These are phyloP conservation scores for Neuroterus valhalla DNA, from an alignment of 1,140 invertebrate species.

Conservation along the genomic window DNA sequence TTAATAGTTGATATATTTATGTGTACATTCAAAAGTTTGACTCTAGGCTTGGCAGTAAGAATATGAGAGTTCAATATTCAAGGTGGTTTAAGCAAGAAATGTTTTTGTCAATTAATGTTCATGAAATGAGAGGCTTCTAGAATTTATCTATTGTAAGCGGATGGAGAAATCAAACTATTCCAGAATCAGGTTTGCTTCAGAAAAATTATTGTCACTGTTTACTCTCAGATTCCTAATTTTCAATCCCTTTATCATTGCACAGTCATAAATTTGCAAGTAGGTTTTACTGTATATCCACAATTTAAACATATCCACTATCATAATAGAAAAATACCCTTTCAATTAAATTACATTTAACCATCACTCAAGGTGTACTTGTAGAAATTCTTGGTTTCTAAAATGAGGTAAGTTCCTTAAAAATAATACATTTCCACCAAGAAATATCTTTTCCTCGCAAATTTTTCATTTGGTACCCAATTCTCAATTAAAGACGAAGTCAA, in stretches of 20 bases:
- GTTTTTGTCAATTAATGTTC: not conserved
- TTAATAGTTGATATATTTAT: too few species aligned
- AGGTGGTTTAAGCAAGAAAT: not conserved
- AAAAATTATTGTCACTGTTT: not conserved
- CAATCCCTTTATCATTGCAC: conserved; percentile 1
- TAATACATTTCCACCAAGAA: conserved; percentile 19
- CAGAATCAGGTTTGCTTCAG: too few species aligned
- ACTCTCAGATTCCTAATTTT: conserved; percentile 14
- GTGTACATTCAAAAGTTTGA: conserved; percentile 7
- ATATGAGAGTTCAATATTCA: not conserved
- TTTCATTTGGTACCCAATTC: too few species aligned
- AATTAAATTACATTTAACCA: not conserved
- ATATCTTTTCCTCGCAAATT: too few species aligned
- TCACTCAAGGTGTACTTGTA: not conserved
- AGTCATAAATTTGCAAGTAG: not conserved
- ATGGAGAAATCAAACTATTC: too few species aligned
- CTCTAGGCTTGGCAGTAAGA: not conserved
- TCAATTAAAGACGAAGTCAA: too few species aligned
- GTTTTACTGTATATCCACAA: not conserved
- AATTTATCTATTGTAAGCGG: not conserved
- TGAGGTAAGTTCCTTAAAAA: conserved; percentile 20
- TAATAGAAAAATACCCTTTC: not conserved
- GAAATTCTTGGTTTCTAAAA: conserved; percentile 1
- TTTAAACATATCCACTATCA: not conserved
- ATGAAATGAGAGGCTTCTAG: not conserved